A percentile compares a stretch with the other conserved stretches of the same genome.
phyloP scores from a whole-genome alignment of 2,888 invertebrate species.

The Leucoma salicis region DNA sequence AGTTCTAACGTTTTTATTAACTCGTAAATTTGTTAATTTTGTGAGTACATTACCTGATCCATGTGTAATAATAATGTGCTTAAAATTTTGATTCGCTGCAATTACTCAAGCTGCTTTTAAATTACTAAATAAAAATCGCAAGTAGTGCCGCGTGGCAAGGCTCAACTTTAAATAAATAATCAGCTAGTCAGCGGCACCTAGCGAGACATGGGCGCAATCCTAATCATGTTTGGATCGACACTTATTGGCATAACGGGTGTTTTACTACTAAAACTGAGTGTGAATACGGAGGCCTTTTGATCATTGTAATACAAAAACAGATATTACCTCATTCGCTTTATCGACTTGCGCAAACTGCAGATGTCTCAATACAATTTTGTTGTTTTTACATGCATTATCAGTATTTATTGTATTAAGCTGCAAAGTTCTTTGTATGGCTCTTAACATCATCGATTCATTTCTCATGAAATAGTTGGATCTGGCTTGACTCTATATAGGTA shows the following conservation, averaged over 20 bases:
- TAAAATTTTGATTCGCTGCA: conserved; percentile 30
- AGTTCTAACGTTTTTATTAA: conserved; percentile 20
- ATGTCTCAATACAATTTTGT: too few relatives aligned
- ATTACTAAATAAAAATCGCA: conserved; percentile 31
- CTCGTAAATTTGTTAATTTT: conserved; percentile 19
- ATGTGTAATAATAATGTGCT: conserved; percentile 31
- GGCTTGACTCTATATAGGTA: too few relatives aligned
- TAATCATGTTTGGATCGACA: conserved; percentile 46
- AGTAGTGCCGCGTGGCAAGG: conserved; percentile 22
- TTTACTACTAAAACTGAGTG: conserved; percentile 18
- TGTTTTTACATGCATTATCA: too few relatives aligned
- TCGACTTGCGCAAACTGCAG: too few relatives aligned
- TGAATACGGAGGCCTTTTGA: conserved; percentile 17
- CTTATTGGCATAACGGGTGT: conserved; percentile 48
- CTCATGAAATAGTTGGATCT: too few relatives aligned
- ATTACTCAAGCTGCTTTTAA: conserved; percentile 29
- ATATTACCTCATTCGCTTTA: conserved; percentile 26
- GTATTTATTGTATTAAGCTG: too few relatives aligned
- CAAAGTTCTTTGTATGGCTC: too few relatives aligned
- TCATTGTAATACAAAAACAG: conserved; percentile 15
- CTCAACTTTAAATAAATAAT: conserved; percentile 50
- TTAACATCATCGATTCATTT: too few relatives aligned
- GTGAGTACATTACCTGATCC: conserved; percentile 32
- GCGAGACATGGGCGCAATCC: conserved; percentile 51
- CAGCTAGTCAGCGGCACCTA: conserved; percentile 36